Percentiles rank a stretch among this genome's conserved stretches.
These are phyloP conservation scores for Willisornis vidua DNA, from an alignment of 2,113 vertebrate species.

Conservation along the genomic window DNA sequence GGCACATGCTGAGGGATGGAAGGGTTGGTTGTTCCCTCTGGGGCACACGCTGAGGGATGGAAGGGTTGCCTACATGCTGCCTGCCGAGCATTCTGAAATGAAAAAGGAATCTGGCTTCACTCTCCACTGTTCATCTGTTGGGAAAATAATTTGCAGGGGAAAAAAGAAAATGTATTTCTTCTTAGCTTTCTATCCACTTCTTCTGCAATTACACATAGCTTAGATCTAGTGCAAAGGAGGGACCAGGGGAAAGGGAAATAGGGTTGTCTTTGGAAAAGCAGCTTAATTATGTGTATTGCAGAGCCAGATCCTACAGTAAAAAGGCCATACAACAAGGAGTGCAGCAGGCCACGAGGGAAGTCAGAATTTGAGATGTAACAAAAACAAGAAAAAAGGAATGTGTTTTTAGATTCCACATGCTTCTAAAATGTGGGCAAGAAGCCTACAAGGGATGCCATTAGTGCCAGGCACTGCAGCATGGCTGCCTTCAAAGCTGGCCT, in stretches of 20 bases:
- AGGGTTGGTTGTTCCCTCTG: too few species aligned
- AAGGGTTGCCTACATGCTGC: background rate
- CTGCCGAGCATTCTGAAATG: background rate
- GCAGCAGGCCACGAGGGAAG: background rate
- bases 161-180: background rate
- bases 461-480: background rate
- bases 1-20: too few species aligned
- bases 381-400: background rate
- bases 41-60: background rate
- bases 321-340: background rate
- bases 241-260: background rate
- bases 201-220: background rate
- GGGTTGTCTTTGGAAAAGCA: background rate
- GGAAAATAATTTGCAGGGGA: background rate
- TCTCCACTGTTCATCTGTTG: background rate
- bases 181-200: background rate
- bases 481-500: background rate
- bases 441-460: background rate
- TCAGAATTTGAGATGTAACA: background rate
- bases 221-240: background rate
- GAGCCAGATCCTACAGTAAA: background rate
- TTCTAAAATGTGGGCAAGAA: background rate
- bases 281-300: background rate
- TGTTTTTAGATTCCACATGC: background rate
- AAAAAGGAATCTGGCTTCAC: background rate